Conservation (phyloP, 2,797 vertebrate genomes). For the Hydrolagus colliei region DNA sequence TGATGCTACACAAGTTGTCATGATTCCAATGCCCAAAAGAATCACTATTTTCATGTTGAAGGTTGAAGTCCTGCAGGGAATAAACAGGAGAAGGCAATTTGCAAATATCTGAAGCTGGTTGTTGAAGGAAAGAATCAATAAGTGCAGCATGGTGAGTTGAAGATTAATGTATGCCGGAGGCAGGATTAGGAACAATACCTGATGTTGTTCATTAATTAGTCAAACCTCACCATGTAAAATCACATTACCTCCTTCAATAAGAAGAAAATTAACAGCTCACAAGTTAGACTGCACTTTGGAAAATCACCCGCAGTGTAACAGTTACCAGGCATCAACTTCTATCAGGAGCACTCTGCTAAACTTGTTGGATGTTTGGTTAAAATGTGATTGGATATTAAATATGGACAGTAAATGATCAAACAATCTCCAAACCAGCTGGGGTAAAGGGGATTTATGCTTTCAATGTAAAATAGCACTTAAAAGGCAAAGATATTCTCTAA, state of each 20-base stretch:
- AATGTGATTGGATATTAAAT: too few relatives aligned
- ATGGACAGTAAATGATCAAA: too few relatives aligned
- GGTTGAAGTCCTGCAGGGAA: not conserved
- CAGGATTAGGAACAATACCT: not conserved
- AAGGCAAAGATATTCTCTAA: too few relatives aligned
- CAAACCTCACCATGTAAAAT: not conserved
- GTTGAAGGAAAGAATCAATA: not conserved
- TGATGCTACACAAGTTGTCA: not conserved
- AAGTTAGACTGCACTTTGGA: not conserved
- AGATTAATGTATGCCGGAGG: not conserved
- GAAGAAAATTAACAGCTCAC: not conserved
- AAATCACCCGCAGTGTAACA: not conserved
- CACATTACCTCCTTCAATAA: not conserved
- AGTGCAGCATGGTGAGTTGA: not conserved
- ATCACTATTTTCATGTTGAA: slow-evolving; percentile 14
- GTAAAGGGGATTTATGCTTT: too few relatives aligned
- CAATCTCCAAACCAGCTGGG: too few relatives aligned
- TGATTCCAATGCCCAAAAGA: not conserved
- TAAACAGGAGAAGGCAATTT: not conserved
- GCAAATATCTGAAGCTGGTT: not conserved
- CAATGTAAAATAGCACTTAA: too few relatives aligned
- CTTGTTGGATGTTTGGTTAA: too few relatives aligned
- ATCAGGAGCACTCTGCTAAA: not conserved
- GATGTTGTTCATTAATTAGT: not conserved
- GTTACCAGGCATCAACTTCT: not conserved